Evolutionary conservation across 2,888 invertebrate genomes (phyloP).

Genomic region (Habrosyne pyritoides): DNA sequence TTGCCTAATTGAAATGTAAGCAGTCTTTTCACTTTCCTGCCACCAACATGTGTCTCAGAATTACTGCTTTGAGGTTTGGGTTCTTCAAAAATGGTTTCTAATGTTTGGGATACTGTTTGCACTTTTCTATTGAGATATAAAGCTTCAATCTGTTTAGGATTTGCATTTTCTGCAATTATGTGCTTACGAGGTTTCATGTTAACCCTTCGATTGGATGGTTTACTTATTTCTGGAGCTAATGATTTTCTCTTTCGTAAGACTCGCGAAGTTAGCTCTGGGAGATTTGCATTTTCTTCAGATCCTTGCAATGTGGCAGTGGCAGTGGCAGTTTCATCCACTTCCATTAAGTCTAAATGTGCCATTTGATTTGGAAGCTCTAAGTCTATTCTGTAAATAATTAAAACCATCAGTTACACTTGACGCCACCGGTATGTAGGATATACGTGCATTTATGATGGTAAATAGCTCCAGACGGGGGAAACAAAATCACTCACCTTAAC

Average conservation of each 20-base stretch:
- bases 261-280: slow-evolving; percentile 50
- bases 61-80: slow-evolving; percentile 73
- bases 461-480: neutral
- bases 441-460: too few relatives aligned
- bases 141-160: slow-evolving; percentile 76
- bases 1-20: slow-evolving; percentile 80
- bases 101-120: slow-evolving; percentile 76
- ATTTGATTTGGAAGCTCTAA: slow-evolving; percentile 71
- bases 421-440: too few relatives aligned
- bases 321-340: slow-evolving; percentile 51
- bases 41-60: slow-evolving; percentile 73
- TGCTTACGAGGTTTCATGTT: slow-evolving; percentile 77
- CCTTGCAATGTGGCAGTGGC: slow-evolving; percentile 16
- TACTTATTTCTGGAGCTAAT: slow-evolving; percentile 57
- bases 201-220: slow-evolving; percentile 73
- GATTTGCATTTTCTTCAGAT: slow-evolving; percentile 35
- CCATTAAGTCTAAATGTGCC: slow-evolving; percentile 78
- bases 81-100: slow-evolving; percentile 87
- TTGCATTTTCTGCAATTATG: slow-evolving; percentile 62
- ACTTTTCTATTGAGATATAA: slow-evolving; percentile 83
- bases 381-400: slow-evolving; percentile 51
- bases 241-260: slow-evolving; percentile 72
- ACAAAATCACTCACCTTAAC: slow-evolving; percentile 43
- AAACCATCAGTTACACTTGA: slow-evolving; percentile 5
- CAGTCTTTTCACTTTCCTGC: slow-evolving; percentile 82